phyloP scores from a whole-genome alignment of 2,888 invertebrate genomes.

The Galeruca laticollis region DNA sequence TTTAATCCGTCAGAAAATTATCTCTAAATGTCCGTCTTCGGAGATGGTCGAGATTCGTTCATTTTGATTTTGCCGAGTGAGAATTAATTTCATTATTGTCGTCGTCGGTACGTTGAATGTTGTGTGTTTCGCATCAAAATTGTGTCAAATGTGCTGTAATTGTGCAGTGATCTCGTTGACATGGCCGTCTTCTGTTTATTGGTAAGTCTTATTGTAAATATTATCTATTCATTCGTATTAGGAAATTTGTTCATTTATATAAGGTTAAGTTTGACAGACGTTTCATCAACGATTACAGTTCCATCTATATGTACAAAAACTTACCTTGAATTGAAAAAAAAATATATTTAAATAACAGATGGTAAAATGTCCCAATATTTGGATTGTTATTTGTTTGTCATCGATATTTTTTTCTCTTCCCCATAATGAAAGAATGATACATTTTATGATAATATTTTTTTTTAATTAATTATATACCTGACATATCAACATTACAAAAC shows the following conservation, averaged over 20 bases:
- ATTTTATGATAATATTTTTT: too few relatives aligned
- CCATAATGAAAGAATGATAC: too few relatives aligned
- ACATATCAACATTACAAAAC: too few relatives aligned
- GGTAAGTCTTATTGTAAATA: conserved; percentile 20
- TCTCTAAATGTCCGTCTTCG: conserved; percentile 47
- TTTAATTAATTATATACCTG: too few relatives aligned
- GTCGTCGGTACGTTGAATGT: background rate
- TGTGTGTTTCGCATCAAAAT: conserved; percentile 16
- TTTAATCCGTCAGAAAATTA: conserved; percentile 55
- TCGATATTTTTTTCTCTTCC: too few relatives aligned
- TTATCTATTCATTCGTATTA: background rate
- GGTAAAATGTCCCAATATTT: too few relatives aligned
- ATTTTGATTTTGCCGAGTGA: conserved; percentile 31
- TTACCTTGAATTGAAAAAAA: too few relatives aligned
- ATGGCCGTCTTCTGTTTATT: conserved; percentile 35
- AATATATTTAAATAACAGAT: too few relatives aligned
- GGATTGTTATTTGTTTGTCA: too few relatives aligned
- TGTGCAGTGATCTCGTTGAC: conserved; percentile 25
- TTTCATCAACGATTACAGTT: background rate
- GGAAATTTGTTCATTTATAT: background rate
- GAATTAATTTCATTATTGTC: background rate
- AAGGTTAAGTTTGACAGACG: background rate
- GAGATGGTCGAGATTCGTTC: conserved; percentile 34
- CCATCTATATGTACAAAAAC: background rate
- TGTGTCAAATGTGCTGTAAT: conserved; percentile 34